These are phyloP conservation scores for Rhagologus leucostigma DNA, from an alignment of 2,113 vertebrate genomes.

Conservation along the genomic window DNA sequence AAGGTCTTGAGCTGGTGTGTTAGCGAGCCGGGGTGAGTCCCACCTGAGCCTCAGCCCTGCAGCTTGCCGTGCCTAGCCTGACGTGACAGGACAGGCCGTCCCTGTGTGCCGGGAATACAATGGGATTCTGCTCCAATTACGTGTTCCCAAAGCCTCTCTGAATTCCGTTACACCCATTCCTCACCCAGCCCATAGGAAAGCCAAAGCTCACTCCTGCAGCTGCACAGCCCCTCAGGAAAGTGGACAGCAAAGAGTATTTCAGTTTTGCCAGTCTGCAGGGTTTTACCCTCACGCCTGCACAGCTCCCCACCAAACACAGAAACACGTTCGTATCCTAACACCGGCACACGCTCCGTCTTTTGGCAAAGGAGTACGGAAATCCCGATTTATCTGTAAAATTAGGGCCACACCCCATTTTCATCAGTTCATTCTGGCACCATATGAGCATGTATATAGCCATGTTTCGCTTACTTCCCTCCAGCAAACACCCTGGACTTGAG, in stretches of 20 bases:
- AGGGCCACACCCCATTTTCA: background rate
- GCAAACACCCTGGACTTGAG: background rate
- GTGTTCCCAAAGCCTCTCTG: background rate
- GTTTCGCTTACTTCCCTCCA: background rate
- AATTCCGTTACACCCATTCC: background rate
- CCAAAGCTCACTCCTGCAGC: background rate
- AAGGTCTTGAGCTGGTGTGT: background rate
- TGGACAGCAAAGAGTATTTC: rapidly evolving
- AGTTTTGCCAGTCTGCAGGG: background rate
- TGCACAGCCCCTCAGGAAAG: background rate
- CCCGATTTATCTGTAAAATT: background rate
- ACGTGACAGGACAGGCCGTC: background rate
- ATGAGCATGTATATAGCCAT: background rate
- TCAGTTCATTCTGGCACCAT: background rate
- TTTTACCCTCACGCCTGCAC: background rate
- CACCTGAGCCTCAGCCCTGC: background rate
- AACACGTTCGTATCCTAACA: rapidly evolving
- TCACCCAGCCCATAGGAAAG: background rate
- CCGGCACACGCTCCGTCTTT: background rate
- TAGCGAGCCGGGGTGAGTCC: background rate
- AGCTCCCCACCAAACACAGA: background rate
- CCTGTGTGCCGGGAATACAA: rapidly evolving
- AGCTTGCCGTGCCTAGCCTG: background rate
- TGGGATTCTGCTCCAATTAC: background rate
- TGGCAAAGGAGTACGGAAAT: background rate